Evolutionary conservation across 2,113 vertebrate genomes (phyloP).

Genomic region (Gallinago jamesoni): DNA sequence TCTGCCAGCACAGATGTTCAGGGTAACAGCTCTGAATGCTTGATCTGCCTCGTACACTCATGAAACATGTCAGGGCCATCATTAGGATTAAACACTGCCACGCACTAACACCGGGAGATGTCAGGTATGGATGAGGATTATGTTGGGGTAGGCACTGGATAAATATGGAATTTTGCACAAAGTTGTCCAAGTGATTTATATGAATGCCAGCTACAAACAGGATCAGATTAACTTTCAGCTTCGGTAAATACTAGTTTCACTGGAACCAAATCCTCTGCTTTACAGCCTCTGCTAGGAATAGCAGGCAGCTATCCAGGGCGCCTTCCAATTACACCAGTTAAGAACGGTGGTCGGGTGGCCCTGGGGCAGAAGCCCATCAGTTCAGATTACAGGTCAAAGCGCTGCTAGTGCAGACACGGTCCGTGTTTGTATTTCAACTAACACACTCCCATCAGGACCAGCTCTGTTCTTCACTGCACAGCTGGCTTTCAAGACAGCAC

Average conservation of each 20-base stretch:
- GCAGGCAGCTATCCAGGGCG: not conserved
- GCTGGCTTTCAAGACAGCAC: not conserved
- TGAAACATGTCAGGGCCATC: not conserved
- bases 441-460: not conserved
- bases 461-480: not conserved
- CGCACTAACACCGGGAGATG: not conserved
- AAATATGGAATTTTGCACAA: not conserved
- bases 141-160: not conserved
- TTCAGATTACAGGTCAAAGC: not conserved
- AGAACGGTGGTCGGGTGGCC: not conserved
- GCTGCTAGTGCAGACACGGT: not conserved
- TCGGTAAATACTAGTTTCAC: not conserved
- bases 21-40: not conserved
- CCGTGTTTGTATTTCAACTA: not conserved
- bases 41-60: not conserved
- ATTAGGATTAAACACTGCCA: not conserved
- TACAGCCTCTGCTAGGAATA: not conserved
- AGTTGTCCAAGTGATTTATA: not conserved
- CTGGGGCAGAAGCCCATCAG: not conserved
- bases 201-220: not conserved
- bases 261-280: not conserved
- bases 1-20: not conserved
- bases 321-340: not conserved
- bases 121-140: not conserved
- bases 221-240: constrained; percentile 12